These are phyloP conservation scores for Dromiciops gliroides DNA, from an alignment of 2,113 vertebrate species.

Conservation along the genomic window DNA sequence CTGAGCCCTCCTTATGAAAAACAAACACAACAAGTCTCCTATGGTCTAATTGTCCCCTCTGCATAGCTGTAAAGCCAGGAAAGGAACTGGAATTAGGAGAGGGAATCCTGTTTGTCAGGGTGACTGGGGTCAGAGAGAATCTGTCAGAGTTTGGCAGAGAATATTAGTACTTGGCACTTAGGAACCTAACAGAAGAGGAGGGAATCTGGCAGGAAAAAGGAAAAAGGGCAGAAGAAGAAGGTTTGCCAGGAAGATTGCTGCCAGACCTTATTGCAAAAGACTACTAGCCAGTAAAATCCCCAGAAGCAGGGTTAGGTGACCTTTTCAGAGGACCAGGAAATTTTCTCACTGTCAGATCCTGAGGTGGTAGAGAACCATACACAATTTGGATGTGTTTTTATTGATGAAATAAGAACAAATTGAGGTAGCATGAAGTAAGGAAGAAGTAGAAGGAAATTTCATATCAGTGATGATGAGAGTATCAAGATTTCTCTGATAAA, in stretches of 20 bases:
- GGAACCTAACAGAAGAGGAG: not conserved
- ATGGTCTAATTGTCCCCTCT: not conserved
- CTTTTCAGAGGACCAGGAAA: not conserved
- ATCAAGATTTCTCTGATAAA: not conserved
- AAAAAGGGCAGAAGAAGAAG: not conserved
- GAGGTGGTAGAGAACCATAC: not conserved
- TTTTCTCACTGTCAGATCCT: not conserved
- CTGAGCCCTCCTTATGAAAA: not conserved
- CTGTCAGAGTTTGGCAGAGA: not conserved
- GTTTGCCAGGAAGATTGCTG: not conserved
- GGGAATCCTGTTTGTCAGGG: not conserved
- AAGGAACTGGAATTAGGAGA: not conserved
- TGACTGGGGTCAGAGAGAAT: not conserved
- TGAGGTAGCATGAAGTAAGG: not conserved
- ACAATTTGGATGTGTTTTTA: conserved; percentile 10
- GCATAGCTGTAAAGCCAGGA: conserved; percentile 33
- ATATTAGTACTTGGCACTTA: not conserved
- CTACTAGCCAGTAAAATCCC: not conserved
- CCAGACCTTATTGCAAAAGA: not conserved
- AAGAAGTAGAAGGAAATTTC: not conserved
- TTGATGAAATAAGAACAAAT: not conserved
- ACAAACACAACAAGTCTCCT: not conserved
- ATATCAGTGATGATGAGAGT: not conserved
- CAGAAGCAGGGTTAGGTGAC: not conserved
- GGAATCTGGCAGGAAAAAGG: not conserved